Evolutionary conservation across 2,888 invertebrate species (phyloP).

Genomic region (Scaptomyza parva): DNA sequence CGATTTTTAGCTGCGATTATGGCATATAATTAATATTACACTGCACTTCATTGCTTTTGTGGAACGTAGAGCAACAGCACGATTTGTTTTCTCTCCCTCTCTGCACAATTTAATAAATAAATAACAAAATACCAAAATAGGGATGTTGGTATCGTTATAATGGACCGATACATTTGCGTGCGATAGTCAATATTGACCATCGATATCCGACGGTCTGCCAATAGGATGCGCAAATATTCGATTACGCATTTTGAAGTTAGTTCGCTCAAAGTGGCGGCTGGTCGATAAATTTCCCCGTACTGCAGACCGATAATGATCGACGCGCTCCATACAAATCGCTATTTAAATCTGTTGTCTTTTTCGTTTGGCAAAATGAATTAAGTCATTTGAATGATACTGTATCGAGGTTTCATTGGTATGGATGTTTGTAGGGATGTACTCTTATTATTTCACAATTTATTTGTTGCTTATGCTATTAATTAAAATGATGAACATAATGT

Average conservation of each 20-base stretch:
- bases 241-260: not conserved
- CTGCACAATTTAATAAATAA: constrained; percentile 44
- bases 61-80: constrained; percentile 14
- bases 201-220: constrained; percentile 12
- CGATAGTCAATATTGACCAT: constrained; percentile 13
- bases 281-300: not conserved
- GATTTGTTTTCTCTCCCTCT: not conserved
- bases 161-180: constrained; percentile 18
- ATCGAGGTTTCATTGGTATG: constrained; percentile 48
- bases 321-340: not conserved
- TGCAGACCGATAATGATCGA: not conserved
- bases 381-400: constrained; percentile 21
- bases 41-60: constrained; percentile 33
- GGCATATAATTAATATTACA: constrained; percentile 17
- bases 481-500: constrained; percentile 71
- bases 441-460: constrained; percentile 77
- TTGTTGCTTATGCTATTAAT: constrained; percentile 69
- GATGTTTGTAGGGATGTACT: constrained; percentile 47
- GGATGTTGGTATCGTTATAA: constrained; percentile 43
- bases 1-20: constrained; percentile 35
- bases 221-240: constrained; percentile 16
- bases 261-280: constrained; percentile 9
- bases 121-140: constrained; percentile 56
- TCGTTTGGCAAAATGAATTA: constrained; percentile 19
- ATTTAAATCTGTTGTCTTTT: constrained; percentile 19